Evolutionary conservation across 2,113 vertebrate species (phyloP), one percentile per base, ranked within the genome.

Genomic region (Onychostoma macrolepis): DNA sequence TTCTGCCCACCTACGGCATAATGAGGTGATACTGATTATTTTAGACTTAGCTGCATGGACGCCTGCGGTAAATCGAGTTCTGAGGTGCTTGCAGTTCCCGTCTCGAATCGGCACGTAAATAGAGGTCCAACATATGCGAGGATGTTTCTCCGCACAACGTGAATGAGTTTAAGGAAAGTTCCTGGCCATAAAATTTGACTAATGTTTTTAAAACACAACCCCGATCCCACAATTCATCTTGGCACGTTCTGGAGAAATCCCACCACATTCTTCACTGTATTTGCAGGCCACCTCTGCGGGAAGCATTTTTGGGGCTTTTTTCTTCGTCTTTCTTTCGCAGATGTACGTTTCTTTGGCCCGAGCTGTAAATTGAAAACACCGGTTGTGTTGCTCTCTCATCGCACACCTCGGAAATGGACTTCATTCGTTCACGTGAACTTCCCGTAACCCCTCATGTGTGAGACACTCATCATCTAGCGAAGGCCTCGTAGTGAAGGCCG

Each of bases 351-450:
- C 85, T 85, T 84, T 77, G 81, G 67, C 84, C 81, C 43, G 50
- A 88, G 90, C 88, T 87, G 89, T 90, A 88, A 91, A 90, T 89
- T 89, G 89, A 90, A 89, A 88, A 90, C 86, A 87, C 88, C 84
- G 89, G 82, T 87, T 80, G 84, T 88, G 80, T 90, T 83, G 84
- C 84, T 87, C 85, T 88, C 88, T 90, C 89, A 88, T 89, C 67
- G 83, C 80, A 86, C 87, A 84, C 88, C 86, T 88, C 75, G 87
- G 89, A 89, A 90, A 91, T 91, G 89, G 89, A 88, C 90, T 91
- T 89, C 89, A 91, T 90, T 89, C 86, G 90, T 90, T 87, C 86
- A 58, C 79, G 80, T 90, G 89, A 91, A 91, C 89, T 91, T 90
- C 89, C 88, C 79, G 19, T 90, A 89, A 91, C 89, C 90, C 86